These are phyloP conservation scores for Gavia stellata DNA, from an alignment of 2,113 vertebrate genomes.

Conservation along the genomic window DNA sequence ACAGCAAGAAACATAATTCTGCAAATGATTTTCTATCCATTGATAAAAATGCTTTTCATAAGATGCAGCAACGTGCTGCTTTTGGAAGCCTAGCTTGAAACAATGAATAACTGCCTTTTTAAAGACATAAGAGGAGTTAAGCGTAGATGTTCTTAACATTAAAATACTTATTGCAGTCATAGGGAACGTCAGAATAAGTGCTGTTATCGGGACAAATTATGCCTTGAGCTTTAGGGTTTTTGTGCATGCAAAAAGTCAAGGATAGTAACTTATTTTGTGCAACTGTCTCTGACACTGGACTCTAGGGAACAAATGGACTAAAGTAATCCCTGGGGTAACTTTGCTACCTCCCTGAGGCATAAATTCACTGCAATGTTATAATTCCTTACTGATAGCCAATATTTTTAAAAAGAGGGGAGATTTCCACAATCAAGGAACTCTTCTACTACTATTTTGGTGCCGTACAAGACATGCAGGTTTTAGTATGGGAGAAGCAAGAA, in stretches of 20 bases:
- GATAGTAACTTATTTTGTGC: not conserved
- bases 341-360: not conserved
- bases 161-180: slow-evolving; percentile 1
- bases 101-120: slow-evolving; percentile 11
- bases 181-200: not conserved
- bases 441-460: not conserved
- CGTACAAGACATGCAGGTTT: not conserved
- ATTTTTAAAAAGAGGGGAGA: not conserved
- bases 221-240: not conserved
- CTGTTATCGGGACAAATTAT: not conserved
- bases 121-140: not conserved
- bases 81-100: not conserved
- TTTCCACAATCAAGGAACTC: not conserved
- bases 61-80: not conserved
- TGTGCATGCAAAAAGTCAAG: not conserved
- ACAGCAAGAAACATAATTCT: not conserved
- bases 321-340: not conserved
- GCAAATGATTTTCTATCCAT: not conserved
- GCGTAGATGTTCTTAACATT: not conserved
- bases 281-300: not conserved
- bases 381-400: not conserved
- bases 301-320: not conserved
- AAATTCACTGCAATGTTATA: not conserved
- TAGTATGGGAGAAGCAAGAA: not conserved
- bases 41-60: slow-evolving; percentile 28